Evolutionary conservation across 2,797 vertebrate genomes (phyloP), one percentile per base, ranked within the genome.

Genomic region (Euphonia xanthogaster): DNA sequence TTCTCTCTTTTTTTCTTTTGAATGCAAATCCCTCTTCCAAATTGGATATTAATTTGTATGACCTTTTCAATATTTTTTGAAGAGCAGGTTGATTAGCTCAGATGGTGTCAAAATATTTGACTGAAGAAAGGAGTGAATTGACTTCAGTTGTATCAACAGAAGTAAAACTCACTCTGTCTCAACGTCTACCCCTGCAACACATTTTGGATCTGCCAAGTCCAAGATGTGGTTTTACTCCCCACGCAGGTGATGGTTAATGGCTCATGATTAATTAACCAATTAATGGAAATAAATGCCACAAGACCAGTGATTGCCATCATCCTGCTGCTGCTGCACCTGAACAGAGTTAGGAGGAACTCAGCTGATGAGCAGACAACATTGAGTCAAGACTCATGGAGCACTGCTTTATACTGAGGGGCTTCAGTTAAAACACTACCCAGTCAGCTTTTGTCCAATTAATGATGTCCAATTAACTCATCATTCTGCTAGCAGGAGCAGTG

Each of bases 81-180:
- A 91, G 65, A 81, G 42, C 19, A 53, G 28, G 45, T 9, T 73
- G 48, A 93, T 91, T 67, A 96, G 77, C 45, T 91, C 39, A 94
- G 87, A 82, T 57, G 28, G 37, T 71, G 45, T 74, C 57, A 90
- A 94, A 91, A 95, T 83, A 95, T 95, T 91, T 95, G 54, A 80
- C 30, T 66, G 55, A 91, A 45, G n/a, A 48, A 86, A 85, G 55
- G 65, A 90, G 35, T 53, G 35, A 88, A 95, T 91, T 94, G 66
- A 35, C 63, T 80, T 82, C 73, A 63, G 48, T 39, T 54, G n/a
- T 51, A 51, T 8, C 57, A 57, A 51, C 0, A 23, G 33, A 45
- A 74, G 14, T 18, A 70, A 63, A 86, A 67, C 13, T 44, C 73
- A 44, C 27, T 13, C 23, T 58, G 18, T 42, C 48, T 78, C 40